Evolutionary conservation across 2,888 invertebrate species (phyloP).

Genomic region (Copidosoma aretas): DNA sequence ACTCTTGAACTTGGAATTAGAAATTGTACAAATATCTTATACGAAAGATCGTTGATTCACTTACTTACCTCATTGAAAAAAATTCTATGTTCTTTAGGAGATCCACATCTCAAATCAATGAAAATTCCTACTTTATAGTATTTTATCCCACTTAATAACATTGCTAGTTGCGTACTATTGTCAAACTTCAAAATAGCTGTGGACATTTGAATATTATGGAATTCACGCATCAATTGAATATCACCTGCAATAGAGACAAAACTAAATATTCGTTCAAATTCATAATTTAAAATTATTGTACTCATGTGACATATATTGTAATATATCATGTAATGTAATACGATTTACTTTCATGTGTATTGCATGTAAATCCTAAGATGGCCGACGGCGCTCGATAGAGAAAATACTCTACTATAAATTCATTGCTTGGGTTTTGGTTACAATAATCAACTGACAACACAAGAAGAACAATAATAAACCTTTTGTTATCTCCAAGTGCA

Average conservation of each 20-base stretch:
- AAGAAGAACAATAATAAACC: slow-evolving; percentile 10
- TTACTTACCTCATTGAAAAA: slow-evolving; percentile 22
- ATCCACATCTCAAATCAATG: slow-evolving; percentile 30
- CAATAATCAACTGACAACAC: slow-evolving; percentile 5
- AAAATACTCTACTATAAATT: slow-evolving; percentile 29
- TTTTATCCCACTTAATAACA: not conserved
- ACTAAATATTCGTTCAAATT: not conserved
- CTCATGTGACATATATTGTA: not conserved
- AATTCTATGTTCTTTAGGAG: slow-evolving; percentile 12
- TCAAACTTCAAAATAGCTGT: slow-evolving; percentile 21
- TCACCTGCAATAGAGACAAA: slow-evolving; percentile 17
- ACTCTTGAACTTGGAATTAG: not conserved
- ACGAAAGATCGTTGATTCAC: no score
- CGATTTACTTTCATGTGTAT: slow-evolving; percentile 20
- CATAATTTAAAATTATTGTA: no score
- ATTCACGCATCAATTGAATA: slow-evolving; percentile 13
- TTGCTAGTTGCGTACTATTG: not conserved
- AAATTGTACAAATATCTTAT: not conserved
- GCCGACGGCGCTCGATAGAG: slow-evolving; percentile 16
- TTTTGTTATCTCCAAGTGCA: not conserved
- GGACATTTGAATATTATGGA: slow-evolving; percentile 14
- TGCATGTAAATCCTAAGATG: slow-evolving; percentile 26
- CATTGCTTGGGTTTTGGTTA: slow-evolving; percentile 2
- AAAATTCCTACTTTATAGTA: slow-evolving; percentile 26
- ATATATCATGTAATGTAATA: not conserved